Conservation (phyloP, 2,888 invertebrate species). For the Pristionchus arcanus region DNA sequence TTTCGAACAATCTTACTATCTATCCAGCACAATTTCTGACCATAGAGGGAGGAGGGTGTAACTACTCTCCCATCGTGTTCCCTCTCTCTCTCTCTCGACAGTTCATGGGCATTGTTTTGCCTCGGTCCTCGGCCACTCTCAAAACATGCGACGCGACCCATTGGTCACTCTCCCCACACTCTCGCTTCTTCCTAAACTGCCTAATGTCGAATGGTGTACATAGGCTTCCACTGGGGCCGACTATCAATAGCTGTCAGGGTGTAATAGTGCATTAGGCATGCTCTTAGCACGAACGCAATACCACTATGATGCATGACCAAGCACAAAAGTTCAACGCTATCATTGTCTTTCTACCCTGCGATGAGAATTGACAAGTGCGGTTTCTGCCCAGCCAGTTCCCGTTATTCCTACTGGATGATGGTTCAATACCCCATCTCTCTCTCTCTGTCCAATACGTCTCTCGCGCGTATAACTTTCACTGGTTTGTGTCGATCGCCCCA, state of each 20-base stretch:
- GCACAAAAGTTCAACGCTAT: not conserved
- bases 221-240: not conserved
- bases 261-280: conserved; percentile 33
- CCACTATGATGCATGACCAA: not conserved
- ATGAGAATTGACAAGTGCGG: too few relatives aligned
- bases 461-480: conserved; percentile 34
- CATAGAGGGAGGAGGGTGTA: not conserved
- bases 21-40: not conserved
- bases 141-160: conserved; percentile 15
- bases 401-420: not conserved
- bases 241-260: not conserved
- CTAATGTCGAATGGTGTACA: conserved; percentile 38
- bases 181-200: conserved; percentile 16
- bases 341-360: too few relatives aligned
- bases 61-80: not conserved
- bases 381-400: too few relatives aligned
- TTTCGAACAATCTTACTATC: not conserved
- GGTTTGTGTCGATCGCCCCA: not conserved
- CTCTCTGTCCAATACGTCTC: not conserved
- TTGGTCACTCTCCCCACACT: conserved; percentile 16
- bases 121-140: conserved; percentile 4
- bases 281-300: not conserved
- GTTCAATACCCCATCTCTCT: not conserved
- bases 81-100: conserved; percentile 19
- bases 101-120: conserved; percentile 47